phyloP scores from a whole-genome alignment of 2,797 vertebrate genomes.

The Acrocephalus scirpaceus region DNA sequence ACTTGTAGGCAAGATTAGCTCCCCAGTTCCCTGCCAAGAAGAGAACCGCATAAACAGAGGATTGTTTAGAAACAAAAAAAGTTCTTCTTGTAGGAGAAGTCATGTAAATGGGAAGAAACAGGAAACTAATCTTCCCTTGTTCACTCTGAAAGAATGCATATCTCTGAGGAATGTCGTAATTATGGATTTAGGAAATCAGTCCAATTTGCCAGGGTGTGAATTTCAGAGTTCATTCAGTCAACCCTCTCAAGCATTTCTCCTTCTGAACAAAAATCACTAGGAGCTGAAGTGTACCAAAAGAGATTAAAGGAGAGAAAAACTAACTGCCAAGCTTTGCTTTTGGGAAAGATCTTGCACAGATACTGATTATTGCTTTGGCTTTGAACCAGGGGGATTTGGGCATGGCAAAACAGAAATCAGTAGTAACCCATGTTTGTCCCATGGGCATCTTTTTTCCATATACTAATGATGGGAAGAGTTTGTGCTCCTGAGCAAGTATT shows the following conservation, averaged over 20 bases:
- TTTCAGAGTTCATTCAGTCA: constrained; percentile 64
- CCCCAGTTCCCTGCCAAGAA: constrained; percentile 27
- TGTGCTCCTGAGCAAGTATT: neutral
- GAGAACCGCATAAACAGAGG: constrained; percentile 24
- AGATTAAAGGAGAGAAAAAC: constrained; percentile 47
- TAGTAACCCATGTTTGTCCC: neutral
- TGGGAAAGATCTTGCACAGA: constrained; percentile 24
- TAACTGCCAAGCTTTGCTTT: constrained; percentile 19
- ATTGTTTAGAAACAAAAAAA: constrained; percentile 40
- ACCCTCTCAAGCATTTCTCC: constrained; percentile 49
- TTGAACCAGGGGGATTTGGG: neutral
- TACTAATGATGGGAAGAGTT: neutral
- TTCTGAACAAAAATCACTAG: constrained; percentile 36
- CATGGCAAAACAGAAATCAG: neutral
- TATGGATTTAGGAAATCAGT: constrained; percentile 66
- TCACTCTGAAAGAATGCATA: constrained; percentile 40
- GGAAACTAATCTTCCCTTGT: constrained; percentile 58
- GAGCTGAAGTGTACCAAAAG: constrained; percentile 41
- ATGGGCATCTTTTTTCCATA: neutral
- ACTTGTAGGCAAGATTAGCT: constrained; percentile 12
- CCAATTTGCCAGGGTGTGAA: constrained; percentile 60
- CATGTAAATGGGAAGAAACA: constrained; percentile 52
- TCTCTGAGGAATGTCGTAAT: constrained; percentile 65
- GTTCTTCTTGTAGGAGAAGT: constrained; percentile 17
- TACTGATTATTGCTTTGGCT: constrained; percentile 20